These are phyloP conservation scores for Drosophila phalerata DNA, from an alignment of 2,888 invertebrate species.

Conservation along the genomic window DNA sequence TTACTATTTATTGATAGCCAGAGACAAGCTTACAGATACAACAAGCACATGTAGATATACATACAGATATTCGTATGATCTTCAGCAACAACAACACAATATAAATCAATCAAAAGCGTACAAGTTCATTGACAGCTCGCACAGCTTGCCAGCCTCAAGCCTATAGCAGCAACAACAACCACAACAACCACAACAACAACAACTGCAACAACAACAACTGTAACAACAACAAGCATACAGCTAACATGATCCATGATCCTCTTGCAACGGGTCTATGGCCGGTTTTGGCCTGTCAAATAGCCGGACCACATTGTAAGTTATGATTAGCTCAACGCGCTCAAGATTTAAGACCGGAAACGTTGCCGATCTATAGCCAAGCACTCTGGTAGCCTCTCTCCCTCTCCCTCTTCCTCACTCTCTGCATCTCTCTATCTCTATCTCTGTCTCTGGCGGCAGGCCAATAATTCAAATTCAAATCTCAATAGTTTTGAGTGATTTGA, in stretches of 20 bases:
- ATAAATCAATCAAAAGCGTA: constrained; percentile 84
- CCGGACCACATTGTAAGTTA: constrained; percentile 82
- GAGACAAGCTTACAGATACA: constrained; percentile 31
- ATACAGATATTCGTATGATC: constrained; percentile 26
- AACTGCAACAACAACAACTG: constrained; percentile 3
- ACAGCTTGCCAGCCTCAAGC: constrained; percentile 79
- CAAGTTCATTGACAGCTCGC: constrained; percentile 84
- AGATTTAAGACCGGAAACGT: constrained; percentile 82
- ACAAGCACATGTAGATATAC: constrained; percentile 20
- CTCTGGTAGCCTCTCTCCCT: constrained; percentile 1
- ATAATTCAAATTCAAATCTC: constrained; percentile 80
- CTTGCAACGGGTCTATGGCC: constrained; percentile 63
- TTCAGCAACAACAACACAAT: constrained; percentile 72
- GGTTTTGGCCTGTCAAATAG: constrained; percentile 78
- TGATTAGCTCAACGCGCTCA: constrained; percentile 81
- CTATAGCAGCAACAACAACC: constrained; percentile 24
- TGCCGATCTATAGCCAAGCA: constrained; percentile 22
- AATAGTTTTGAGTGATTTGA: constrained; percentile 80
- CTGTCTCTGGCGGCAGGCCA: constrained; percentile 38
- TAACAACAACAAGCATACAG: constrained; percentile 34
- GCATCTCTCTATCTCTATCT: neutral
- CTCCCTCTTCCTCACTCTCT: neutral
- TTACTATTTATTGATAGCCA: constrained; percentile 60
- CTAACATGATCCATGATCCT: constrained; percentile 74
- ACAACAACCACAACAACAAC: constrained; percentile 7